phyloP scores from a whole-genome alignment of 1,140 invertebrate genomes.

The Papilio helenus region DNA sequence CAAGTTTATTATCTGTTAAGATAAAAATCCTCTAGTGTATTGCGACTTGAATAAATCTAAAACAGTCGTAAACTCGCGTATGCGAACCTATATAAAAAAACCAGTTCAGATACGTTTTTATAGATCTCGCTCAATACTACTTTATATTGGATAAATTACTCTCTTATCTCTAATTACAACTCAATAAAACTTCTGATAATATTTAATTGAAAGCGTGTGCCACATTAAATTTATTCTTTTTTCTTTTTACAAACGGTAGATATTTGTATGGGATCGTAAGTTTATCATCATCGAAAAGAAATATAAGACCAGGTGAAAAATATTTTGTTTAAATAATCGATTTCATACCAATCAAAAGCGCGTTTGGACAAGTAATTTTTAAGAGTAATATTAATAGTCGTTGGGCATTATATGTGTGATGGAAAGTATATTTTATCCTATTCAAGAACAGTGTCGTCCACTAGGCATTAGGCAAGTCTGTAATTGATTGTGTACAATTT shows the following conservation, averaged over 20 bases:
- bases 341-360: no score
- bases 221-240: not conserved
- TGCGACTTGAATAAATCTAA: not conserved
- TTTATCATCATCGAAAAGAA: not conserved
- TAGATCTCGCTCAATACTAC: not conserved
- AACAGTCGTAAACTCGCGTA: not conserved
- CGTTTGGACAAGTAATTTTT: no score
- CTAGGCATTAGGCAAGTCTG: constrained; percentile 42
- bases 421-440: not conserved
- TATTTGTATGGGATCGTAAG: not conserved
- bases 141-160: constrained; percentile 12
- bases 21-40: not conserved
- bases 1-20: constrained; percentile 8
- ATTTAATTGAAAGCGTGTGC: constrained; percentile 41
- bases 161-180: constrained; percentile 25
- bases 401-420: not conserved
- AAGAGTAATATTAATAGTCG: not conserved
- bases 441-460: constrained; percentile 26
- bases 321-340: not conserved
- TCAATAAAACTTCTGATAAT: constrained; percentile 47
- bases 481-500: constrained; percentile 62
- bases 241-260: not conserved
- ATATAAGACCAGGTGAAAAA: not conserved
- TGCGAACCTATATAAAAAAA: constrained; percentile 31
- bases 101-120: constrained; percentile 36